Base-by-base conservation (phyloP, 2,797 vertebrate genomes). In the Pteropus rufus region DNA sequence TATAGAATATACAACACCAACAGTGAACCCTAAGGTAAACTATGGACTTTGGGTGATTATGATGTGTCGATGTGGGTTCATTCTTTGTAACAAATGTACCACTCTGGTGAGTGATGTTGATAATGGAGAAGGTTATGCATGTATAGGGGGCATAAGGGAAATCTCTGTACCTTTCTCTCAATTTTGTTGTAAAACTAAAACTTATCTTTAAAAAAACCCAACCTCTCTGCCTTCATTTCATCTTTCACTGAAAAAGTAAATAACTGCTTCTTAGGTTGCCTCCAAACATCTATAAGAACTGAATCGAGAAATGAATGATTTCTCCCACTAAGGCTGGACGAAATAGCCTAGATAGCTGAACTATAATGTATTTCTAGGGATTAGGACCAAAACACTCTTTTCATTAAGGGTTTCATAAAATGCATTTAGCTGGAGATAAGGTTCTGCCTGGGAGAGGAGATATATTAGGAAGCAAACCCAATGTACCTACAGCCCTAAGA, bases 171-270 rank as follows among this genome's bases (percentile, higher is more conserved):
- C 18, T 83, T 60, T 24, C 41, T 83, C 15, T 83, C 41, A 76
- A 39, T 39, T 92, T 95, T 92, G 41, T 62, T 56, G 14, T 77
- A 77, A 89, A 83, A 34, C 77, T 92, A 70, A 87, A 88, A 83
- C 34, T 36, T 49, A 49, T 7, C 44, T n/a, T 36, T 67, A 52
- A n/a, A 81, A 81, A 85, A 29, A 54, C 6, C 26, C 31, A 81
- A 41, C 14, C 11, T 65, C 21, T 23, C 31, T 88, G 21, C 31
- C 56, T 86, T 81, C 31, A 21, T 95, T 91, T 87, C 24, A n/a
- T 85, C 67, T 85, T 52, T 91, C 65, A 58, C 44, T 67, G 36
- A 89, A 76, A 81, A 79, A 89, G 69, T 26, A 76, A 88, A 70
- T 24, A 44, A 72, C 14, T 79, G 24, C 9, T 93, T 92, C 52